A percentile compares a stretch with the other conserved stretches of the same genome.
Evolutionary conservation across 1,140 invertebrate genomes (phyloP).

Genomic region (Nephotettix cincticeps): DNA sequence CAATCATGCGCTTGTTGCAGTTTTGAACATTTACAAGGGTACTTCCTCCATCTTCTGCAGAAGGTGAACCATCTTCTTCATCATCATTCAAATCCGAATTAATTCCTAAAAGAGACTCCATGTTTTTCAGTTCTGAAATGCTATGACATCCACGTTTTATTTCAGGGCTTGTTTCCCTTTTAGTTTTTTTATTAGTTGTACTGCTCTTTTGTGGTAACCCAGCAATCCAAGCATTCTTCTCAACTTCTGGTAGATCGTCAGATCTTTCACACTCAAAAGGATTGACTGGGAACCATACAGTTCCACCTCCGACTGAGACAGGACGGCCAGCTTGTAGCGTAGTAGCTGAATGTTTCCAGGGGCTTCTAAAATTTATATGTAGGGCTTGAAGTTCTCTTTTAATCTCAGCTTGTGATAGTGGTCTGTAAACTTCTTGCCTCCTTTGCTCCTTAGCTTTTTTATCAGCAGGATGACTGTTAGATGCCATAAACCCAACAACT

Average conservation of each 20-base stretch:
- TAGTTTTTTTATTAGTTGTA: background rate
- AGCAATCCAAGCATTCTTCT: conserved; percentile 12
- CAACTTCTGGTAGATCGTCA: background rate
- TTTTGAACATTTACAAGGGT: conserved; percentile 10
- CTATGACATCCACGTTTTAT: conserved; percentile 11
- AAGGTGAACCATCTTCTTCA: background rate
- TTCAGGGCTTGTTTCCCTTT: background rate
- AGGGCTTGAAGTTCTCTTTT: background rate
- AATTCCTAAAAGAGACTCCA: background rate
- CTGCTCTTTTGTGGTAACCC: background rate
- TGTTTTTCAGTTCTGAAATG: background rate
- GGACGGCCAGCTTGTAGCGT: background rate
- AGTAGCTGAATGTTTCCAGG: conserved; percentile 9
- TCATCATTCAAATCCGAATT: background rate
- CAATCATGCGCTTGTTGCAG: conserved; percentile 34
- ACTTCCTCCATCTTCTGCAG: background rate
- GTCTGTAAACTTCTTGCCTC: conserved; percentile 20
- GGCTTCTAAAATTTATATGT: background rate
- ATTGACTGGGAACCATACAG: conserved; percentile 29
- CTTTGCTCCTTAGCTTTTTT: background rate
- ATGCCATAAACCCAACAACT: conserved; percentile 26
- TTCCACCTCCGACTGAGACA: background rate
- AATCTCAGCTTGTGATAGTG: conserved; percentile 20
- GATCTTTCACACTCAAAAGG: background rate
- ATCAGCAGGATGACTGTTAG: background rate